phyloP scores from a whole-genome alignment of 2,888 invertebrate species.

The Prosopocoilus inquinatus region DNA sequence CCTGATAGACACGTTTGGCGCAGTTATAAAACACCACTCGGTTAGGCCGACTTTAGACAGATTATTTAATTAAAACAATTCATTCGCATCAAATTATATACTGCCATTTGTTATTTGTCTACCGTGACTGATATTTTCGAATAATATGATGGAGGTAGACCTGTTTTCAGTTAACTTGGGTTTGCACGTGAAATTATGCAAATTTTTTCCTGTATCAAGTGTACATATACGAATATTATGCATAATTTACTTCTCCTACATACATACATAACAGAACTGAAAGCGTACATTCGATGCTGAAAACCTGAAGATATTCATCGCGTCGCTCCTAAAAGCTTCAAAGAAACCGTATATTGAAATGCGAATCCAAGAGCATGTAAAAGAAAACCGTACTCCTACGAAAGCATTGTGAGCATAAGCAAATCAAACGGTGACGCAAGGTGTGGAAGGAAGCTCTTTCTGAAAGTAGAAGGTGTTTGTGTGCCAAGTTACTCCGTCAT shows the following conservation, averaged over 20 bases:
- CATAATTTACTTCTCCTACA: no score
- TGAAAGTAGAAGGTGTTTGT: slow-evolving; percentile 40
- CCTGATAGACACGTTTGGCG: slow-evolving; percentile 45
- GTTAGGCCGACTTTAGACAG: slow-evolving; percentile 20
- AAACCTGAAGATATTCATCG: no score
- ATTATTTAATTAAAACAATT: slow-evolving; percentile 31
- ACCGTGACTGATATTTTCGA: not conserved
- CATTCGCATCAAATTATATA: slow-evolving; percentile 1
- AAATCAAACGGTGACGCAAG: slow-evolving; percentile 40
- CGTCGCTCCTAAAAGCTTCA: slow-evolving; percentile 1
- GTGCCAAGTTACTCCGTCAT: slow-evolving; percentile 45
- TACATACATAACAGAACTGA: no score
- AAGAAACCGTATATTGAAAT: not conserved
- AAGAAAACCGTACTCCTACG: slow-evolving; percentile 21
- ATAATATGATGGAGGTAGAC: not conserved
- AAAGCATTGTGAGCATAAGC: slow-evolving; percentile 38
- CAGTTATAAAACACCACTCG: slow-evolving; percentile 38
- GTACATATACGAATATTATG: no score
- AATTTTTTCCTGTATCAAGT: no score
- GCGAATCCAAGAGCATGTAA: slow-evolving; percentile 3
- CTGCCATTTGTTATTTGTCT: not conserved
- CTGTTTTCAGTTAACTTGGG: no score
- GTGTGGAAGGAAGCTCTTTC: slow-evolving; percentile 37
- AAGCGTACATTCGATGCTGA: no score
- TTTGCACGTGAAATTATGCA: no score